Evolutionary conservation across 2,113 vertebrate species (phyloP).

Genomic region (Terrapene triunguis): DNA sequence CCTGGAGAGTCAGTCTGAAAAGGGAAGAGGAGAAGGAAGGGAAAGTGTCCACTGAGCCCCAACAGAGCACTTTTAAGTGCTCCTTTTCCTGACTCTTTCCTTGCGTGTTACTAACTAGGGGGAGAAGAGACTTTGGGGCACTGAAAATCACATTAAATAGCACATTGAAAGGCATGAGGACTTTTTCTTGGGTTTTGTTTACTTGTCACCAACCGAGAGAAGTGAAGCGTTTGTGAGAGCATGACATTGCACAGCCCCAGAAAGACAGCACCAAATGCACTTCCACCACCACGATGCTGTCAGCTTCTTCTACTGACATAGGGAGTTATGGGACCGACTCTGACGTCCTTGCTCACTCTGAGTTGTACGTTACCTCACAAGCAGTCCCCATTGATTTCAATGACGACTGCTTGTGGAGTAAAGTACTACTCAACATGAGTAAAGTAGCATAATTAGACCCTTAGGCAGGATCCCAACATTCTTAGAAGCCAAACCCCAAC

Average conservation of each 20-base stretch:
- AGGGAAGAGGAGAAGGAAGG: conserved; percentile 6
- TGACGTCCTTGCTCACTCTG: neutral
- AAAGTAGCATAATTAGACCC: neutral
- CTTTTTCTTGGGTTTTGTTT: neutral
- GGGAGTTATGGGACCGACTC: neutral
- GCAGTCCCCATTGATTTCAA: neutral
- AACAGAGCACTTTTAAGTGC: neutral
- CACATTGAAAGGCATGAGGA: neutral
- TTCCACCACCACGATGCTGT: neutral
- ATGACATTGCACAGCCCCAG: neutral
- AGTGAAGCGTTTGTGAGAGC: neutral
- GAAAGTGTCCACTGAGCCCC: conserved; percentile 12
- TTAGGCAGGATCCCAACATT: neutral
- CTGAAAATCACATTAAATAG: neutral
- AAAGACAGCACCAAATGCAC: neutral
- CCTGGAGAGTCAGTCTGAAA: conserved; percentile 45
- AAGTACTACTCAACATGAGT: neutral
- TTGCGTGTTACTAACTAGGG: conserved; percentile 10
- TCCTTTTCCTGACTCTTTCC: conserved; percentile 24
- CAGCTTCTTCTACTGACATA: neutral
- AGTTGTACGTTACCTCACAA: neutral
- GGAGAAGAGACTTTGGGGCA: neutral
- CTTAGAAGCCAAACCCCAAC: neutral
- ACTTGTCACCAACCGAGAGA: neutral
- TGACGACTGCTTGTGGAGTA: neutral